Evolutionary conservation across 1,140 invertebrate genomes (phyloP), one percentile per base, ranked within the genome.

Genomic region (Halictus rubicundus): DNA sequence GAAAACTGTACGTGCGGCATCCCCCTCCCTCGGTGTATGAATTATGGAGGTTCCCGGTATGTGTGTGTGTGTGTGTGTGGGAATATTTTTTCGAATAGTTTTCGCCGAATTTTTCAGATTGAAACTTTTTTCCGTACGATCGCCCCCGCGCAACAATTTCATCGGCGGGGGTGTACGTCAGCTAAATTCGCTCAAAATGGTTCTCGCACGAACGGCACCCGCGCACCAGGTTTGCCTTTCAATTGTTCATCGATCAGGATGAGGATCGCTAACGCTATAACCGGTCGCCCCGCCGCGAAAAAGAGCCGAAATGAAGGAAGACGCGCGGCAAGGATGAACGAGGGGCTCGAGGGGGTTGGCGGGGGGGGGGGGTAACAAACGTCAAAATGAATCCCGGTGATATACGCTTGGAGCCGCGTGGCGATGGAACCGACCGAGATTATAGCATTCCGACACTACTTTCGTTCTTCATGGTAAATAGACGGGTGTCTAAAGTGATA

Each of bases 401-500:
- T 77, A 70, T 70, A 77, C 57, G 74, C 27, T n/a, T 65, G 7
- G 21, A 12, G 65, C 54, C 65, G 21, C 19, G 66, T 46, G 42
- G 68, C 19, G 21, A 32, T 27, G 10, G 46, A 25, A 39, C 49
- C 49, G 27, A 14, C 23, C 70, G 37, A 57, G 52, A 82, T 65
- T 60, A 66, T 46, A 42, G 59, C 68, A 60, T 70, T 68, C 32
- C 52, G 65, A 72, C 77, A 19, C 37, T 77, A 69, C 42, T 49
- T 76, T 64, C 69, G 69, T 81, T 77, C 68, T 69, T 60, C 54
- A 52, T 61, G 68, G 72, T 63, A 85, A 85, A 85, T 81, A 81
- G 83, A 73, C 77, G 83, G 68, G 77, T 84, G 77, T 80, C 78
- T 70, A 81, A 84, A 84, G 52, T 73, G 83, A 85, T 85, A 85